A percentile compares a stretch with the other conserved stretches of the same genome.
phyloP scores from a whole-genome alignment of 2,113 vertebrate genomes.

The Perca schrenkii region DNA sequence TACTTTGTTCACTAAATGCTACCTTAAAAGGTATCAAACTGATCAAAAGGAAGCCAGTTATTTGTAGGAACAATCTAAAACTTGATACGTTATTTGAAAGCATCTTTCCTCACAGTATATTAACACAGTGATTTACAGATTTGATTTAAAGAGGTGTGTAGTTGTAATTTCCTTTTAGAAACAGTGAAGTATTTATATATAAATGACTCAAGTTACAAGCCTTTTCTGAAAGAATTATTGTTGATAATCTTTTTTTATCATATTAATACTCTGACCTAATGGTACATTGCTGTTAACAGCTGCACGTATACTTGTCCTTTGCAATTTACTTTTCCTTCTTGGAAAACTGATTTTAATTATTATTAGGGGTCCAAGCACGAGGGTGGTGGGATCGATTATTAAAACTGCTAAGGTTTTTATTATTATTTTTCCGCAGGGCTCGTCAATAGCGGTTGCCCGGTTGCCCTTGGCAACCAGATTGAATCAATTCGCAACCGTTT shows the following conservation, averaged over 20 bases:
- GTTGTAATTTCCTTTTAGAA: neutral
- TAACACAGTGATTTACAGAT: neutral
- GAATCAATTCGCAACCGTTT: no score
- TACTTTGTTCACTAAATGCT: slow-evolving; percentile 55
- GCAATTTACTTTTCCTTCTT: neutral
- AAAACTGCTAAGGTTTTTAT: no score
- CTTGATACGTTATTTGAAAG: neutral
- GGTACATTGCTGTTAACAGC: neutral
- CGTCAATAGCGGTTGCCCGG: no score
- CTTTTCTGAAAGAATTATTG: neutral
- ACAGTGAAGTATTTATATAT: neutral
- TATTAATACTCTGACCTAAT: neutral
- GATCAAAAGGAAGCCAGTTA: slow-evolving; percentile 28
- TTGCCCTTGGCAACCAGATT: no score
- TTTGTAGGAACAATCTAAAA: neutral
- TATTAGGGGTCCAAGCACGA: no score
- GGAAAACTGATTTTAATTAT: neutral
- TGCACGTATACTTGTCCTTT: neutral
- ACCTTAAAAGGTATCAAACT: slow-evolving; percentile 59
- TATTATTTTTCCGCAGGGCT: no score
- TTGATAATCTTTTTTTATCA: neutral
- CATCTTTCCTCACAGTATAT: neutral
- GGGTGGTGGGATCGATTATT: no score
- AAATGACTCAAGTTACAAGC: neutral
- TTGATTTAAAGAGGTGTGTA: neutral